Base-by-base conservation (phyloP, 1,140 invertebrate genomes). In the Brachionus plicatilis region DNA sequence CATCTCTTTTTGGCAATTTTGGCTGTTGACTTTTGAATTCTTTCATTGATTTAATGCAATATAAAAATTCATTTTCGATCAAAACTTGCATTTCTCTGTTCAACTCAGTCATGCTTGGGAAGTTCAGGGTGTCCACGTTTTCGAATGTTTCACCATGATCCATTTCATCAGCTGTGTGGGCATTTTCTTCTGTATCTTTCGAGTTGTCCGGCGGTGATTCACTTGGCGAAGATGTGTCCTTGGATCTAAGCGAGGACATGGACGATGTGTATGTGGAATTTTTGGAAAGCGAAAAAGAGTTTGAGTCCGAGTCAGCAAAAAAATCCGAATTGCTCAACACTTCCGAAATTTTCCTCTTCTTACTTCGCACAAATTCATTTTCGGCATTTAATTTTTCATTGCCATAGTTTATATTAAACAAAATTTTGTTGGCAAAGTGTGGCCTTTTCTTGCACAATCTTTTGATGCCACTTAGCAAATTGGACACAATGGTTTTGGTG, bases 21-120 rank as follows among this genome's bases (percentile, higher is more conserved):
- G 27, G 6, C 24, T 76, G 41, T 20, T 47, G 20, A 27, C 33
- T 50, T 50, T 76, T 50, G 14, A 50, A 76, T 20, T 27, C 53
- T 33, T 68, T 37, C 53, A 82, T 27, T 45, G 79, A 82, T 43
- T 56, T 53, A 65, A 82, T 68, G 20, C 79, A 82, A 68, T 47
- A 82, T 2, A 82, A 24, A 65, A 82, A 82, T 27, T 82, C 79
- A 37, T 82, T 82, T 47, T 82, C 79, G 2, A 82, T 82, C 9
- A 82, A 20, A 27, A 65, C 6, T 8, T 41, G 20, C 24, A 82
- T 29, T 45, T 82, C 79, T 33, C 17, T 82, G 14, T 45, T 68
- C 17, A 82, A 6, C 53, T 60, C 53, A 60, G 53, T 27, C 24
- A 29, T 45, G 29, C 0, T 27, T 53, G 17, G 37, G 11, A 0